Base-by-base conservation (phyloP, 1,140 invertebrate species). In the Aricia agestis region DNA sequence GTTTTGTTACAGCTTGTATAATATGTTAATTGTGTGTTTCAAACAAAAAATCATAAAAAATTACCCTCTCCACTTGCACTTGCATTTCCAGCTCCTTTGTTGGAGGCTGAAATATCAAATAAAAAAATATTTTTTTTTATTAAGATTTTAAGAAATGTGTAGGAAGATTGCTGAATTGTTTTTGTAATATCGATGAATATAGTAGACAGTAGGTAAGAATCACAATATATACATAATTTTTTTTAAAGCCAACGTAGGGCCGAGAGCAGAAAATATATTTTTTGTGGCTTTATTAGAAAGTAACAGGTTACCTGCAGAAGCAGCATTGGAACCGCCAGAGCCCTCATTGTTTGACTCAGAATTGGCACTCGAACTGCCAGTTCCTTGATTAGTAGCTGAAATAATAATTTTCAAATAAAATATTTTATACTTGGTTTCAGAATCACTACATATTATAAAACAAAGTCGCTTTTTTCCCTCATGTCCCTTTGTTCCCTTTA, bases 381-480 rank as follows among this genome's bases (percentile, higher is more conserved):
- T 45, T n/a, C 71, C 71, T 17, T 19, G 19, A 11, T 65, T 68
- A 13, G 18, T 59, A 15, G 67, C 67, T 72, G 18, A 63, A 61
- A 68, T 18, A 17, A 15, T 5, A 71, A 32, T 25, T 10, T 45
- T 31, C n/a, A 66, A 3, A 19, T 19, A 7, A 45, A 45, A 45
- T 13, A 13, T 45, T 45, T 45, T 6, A 5, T 45, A 6, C 11
- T 6, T 45, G 42, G 2, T 2, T 45, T 10, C 9, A 11, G 42
- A 18, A 6, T 61, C 3, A 3, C 17, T 5, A 18, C n/a, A n/a
- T n/a, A n/a, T n/a, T n/a, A n/a, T n/a, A n/a, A n/a, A n/a, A n/a
- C n/a, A n/a, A n/a, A n/a, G n/a, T n/a, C n/a, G n/a, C n/a, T n/a
- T n/a, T n/a, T n/a, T n/a, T n/a, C n/a, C n/a, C n/a, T n/a, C n/a